Conservation (phyloP, 1,140 invertebrate species). For the Cyclargus thomasi region DNA sequence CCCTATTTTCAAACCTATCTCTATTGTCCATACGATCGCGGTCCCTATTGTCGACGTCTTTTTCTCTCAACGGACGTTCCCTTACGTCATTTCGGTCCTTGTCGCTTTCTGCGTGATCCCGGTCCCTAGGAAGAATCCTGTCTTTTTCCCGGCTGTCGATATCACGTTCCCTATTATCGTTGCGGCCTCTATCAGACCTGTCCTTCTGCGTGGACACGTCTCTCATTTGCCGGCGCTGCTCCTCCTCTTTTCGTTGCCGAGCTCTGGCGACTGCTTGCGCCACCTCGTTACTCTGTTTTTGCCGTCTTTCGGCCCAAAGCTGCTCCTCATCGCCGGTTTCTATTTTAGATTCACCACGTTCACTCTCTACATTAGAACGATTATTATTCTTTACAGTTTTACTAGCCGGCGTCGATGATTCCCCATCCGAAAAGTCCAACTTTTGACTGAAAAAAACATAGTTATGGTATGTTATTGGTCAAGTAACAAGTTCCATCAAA, state of each 20-base stretch:
- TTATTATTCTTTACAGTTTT: slow-evolving; percentile 59
- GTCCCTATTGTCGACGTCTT: slow-evolving; percentile 59
- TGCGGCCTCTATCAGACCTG: slow-evolving; percentile 41
- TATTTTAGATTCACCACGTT: slow-evolving; percentile 55
- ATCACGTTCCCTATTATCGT: slow-evolving; percentile 62
- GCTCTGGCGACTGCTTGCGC: slow-evolving; percentile 84
- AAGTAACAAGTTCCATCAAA: too few species aligned
- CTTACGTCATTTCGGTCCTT: slow-evolving; percentile 44
- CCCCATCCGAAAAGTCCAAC: slow-evolving; percentile 94
- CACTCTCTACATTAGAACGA: slow-evolving; percentile 52
- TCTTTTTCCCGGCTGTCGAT: slow-evolving; percentile 51
- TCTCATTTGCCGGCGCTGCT: slow-evolving; percentile 80
- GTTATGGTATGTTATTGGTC: not conserved
- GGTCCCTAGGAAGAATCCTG: slow-evolving; percentile 45
- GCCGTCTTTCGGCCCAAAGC: slow-evolving; percentile 81
- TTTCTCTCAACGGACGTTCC: slow-evolving; percentile 53
- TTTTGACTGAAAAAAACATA: slow-evolving; percentile 83
- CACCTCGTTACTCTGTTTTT: slow-evolving; percentile 81
- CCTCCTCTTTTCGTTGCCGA: slow-evolving; percentile 85
- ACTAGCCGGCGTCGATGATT: slow-evolving; percentile 72
- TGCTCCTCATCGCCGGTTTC: slow-evolving; percentile 82
- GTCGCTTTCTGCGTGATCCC: slow-evolving; percentile 41
- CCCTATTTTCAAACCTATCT: slow-evolving; percentile 44
- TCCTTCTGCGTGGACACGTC: slow-evolving; percentile 44
- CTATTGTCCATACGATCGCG: slow-evolving; percentile 54